Evolutionary conservation across 2,113 vertebrate genomes (phyloP).

Genomic region (Polypterus senegalus): DNA sequence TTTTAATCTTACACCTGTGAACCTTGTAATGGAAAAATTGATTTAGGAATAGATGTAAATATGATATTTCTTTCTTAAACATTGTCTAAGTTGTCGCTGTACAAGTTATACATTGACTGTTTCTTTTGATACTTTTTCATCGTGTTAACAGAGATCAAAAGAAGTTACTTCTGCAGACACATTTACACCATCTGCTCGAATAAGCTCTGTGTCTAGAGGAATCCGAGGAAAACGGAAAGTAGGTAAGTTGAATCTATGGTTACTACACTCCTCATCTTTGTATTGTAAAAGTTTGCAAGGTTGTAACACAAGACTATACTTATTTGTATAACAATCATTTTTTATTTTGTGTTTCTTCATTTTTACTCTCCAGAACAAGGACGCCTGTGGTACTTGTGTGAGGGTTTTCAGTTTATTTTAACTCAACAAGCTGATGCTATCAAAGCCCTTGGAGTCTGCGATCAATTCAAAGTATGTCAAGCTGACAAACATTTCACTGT

Average conservation of each 20-base stretch:
- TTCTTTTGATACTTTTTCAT: constrained; percentile 20
- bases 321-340: not conserved
- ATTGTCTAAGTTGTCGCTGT: no score
- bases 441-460: constrained; percentile 55
- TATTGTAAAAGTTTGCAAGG: no score
- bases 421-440: constrained; percentile 73
- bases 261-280: not conserved
- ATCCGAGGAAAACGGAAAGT: constrained; percentile 26
- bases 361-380: not conserved
- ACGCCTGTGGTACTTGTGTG: constrained; percentile 66
- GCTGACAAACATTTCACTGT: no score
- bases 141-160: constrained; percentile 38
- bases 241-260: constrained; percentile 28
- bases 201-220: constrained; percentile 40
- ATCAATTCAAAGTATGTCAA: constrained; percentile 64
- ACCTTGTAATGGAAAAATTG: no score
- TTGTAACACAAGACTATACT: not conserved
- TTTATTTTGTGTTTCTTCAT: not conserved
- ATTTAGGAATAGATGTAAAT: no score
- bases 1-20: no score
- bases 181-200: constrained; percentile 31
- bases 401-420: constrained; percentile 83
- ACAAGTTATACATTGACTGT: no score
- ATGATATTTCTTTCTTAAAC: no score
- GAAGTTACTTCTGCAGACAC: constrained; percentile 34